Evolutionary conservation across 2,113 vertebrate species (phyloP).

Genomic region (Rhinopomastus cyanomelas): DNA sequence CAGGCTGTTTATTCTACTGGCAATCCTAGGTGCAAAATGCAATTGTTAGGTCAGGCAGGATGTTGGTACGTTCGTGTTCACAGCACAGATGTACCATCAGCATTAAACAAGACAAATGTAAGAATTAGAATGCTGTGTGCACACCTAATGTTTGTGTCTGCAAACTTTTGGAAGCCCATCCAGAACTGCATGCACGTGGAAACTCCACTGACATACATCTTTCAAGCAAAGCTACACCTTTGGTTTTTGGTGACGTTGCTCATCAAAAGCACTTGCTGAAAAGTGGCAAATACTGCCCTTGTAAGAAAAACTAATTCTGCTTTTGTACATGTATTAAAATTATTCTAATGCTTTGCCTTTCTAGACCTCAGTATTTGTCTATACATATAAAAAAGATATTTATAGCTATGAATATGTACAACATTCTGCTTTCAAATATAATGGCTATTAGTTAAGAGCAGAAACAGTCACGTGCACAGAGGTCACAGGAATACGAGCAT

Average conservation of each 20-base stretch:
- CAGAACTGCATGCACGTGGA: not conserved
- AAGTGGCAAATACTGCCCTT: not conserved
- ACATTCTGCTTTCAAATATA: not conserved
- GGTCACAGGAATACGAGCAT: not conserved
- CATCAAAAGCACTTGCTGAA: not conserved
- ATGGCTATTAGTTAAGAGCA: not conserved
- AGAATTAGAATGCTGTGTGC: not conserved
- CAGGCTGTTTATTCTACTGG: not conserved
- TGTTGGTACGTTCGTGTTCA: not conserved
- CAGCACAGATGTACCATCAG: not conserved
- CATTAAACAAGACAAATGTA: not conserved
- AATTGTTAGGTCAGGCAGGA: not conserved
- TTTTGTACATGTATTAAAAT: not conserved
- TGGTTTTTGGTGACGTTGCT: not conserved
- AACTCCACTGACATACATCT: not conserved
- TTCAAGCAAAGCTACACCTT: not conserved
- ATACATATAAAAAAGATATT: not conserved
- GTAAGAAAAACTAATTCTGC: not conserved
- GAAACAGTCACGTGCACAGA: not conserved
- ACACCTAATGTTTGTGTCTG: not conserved
- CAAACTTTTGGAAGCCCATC: not conserved
- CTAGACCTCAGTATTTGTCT: not conserved
- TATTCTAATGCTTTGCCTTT: not conserved
- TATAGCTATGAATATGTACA: not conserved
- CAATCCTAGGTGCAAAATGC: not conserved